Evolutionary conservation across 2,888 invertebrate genomes (phyloP).

Genomic region (Ganaspis brasiliensis): DNA sequence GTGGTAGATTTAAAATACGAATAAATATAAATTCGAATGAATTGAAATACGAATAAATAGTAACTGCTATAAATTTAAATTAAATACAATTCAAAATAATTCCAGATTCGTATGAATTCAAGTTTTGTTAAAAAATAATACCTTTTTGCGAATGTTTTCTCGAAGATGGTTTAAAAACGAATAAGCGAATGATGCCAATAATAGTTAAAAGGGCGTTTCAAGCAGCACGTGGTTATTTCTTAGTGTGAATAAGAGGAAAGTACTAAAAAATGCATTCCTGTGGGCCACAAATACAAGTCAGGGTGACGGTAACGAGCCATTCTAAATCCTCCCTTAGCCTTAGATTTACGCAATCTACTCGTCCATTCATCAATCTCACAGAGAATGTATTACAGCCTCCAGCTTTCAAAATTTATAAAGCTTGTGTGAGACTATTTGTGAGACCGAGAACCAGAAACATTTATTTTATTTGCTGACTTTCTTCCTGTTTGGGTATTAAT

Average conservation of each 20-base stretch:
- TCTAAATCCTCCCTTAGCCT: constrained; percentile 24
- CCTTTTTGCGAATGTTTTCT: no score
- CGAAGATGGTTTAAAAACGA: no score
- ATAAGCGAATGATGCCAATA: not conserved
- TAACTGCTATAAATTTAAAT: no score
- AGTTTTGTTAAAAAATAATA: no score
- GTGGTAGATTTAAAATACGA: no score
- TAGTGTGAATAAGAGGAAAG: constrained; percentile 1
- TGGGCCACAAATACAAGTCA: not conserved
- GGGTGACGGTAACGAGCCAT: constrained; percentile 32
- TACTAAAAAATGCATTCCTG: constrained; percentile 22
- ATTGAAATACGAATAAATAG: no score
- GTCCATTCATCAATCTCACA: constrained; percentile 17
- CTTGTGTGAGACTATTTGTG: not conserved
- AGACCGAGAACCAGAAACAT: not conserved
- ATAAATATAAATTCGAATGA: no score
- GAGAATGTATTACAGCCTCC: constrained; percentile 16
- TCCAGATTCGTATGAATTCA: no score
- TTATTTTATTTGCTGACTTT: not conserved
- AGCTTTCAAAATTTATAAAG: constrained; percentile 16
- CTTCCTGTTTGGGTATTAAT: not conserved
- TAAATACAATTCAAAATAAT: no score
- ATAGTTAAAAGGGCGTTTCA: not conserved
- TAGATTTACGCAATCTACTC: constrained; percentile 16
- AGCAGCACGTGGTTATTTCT: not conserved